Evolutionary conservation across 2,797 vertebrate species (phyloP), one percentile per base, ranked within the genome.

Genomic region (Chaenodraco wilsoni): DNA sequence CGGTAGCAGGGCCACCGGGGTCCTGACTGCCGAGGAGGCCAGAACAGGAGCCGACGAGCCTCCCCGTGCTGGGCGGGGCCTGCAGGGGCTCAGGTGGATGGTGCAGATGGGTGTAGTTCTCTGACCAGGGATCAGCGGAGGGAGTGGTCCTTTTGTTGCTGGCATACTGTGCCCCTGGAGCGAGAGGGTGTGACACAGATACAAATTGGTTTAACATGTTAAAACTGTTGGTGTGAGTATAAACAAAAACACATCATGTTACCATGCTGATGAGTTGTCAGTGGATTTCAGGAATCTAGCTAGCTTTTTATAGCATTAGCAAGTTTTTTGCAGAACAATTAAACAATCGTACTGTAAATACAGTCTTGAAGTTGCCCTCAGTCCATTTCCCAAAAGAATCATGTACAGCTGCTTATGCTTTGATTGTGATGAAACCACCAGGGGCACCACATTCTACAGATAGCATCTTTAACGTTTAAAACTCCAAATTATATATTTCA

Each of bases 151-250:
- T 95, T 95, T 93, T 95, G 93, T 96, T 94, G 89, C 95, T 96
- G 96, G 96, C 96, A 97, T 98, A 96, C 94, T 97, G 97, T 87
- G 88, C 94, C 95, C 97, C 98, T 99, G 90, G 71, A 72, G 66
- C 15, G 76, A 87, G 45, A 60, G 17, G 49, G 40, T 5, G 44
- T 8, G 13, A 40, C 52, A 80, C n/a, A 57, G 2, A 57, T 2
- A 66, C 4, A 66, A 46, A 17, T 41, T 37, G n/a, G 4, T 19
- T 37, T 33, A 44, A 75, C 1, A 44, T 56, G 17, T 9, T 58
- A 14, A 12, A 9, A 37, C 8, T 37, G 33, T 37, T 7, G 33
- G 31, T 43, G 5, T 67, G 8, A 52, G 2, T 33, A 46, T 19
- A 6, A 70, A 56, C 12, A 67, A 50, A 79, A 56, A 15, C 17